These are phyloP conservation scores for Seira sanloemensis DNA, from an alignment of 2,888 invertebrate species.

Conservation along the genomic window DNA sequence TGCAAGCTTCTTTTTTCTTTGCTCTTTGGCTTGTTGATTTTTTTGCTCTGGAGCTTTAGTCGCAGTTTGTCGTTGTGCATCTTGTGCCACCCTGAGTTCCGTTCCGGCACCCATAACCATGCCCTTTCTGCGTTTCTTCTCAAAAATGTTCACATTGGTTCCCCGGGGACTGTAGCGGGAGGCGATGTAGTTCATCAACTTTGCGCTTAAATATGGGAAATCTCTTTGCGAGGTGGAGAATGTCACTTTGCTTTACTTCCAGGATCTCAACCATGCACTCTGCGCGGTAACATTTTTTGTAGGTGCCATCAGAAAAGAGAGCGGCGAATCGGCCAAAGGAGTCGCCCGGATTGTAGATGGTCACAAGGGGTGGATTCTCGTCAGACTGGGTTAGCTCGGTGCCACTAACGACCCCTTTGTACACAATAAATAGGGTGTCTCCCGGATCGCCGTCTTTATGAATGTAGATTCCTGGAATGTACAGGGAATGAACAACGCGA, in stretches of 20 bases:
- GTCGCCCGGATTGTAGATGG: conserved; percentile 63
- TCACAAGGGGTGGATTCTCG: conserved; percentile 34
- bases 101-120: conserved; percentile 3
- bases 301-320: conserved; percentile 63
- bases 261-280: conserved; percentile 66
- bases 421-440: conserved; percentile 65
- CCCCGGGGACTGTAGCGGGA: conserved; percentile 23
- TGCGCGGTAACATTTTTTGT: conserved; percentile 68
- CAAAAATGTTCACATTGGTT: conserved; percentile 26
- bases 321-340: conserved; percentile 67
- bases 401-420: conserved; percentile 64
- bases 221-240: conserved; percentile 44
- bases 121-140: neutral
- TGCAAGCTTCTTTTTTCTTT: neutral
- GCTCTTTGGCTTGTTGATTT: neutral
- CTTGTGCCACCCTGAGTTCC: neutral
- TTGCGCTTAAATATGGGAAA: conserved; percentile 45
- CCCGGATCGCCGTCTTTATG: conserved; percentile 69
- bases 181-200: conserved; percentile 21
- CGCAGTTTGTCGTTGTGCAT: neutral
- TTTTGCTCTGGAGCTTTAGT: neutral
- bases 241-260: conserved; percentile 61
- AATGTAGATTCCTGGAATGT: conserved; percentile 67
- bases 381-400: neutral
- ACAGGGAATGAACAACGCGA: conserved; percentile 58